A percentile compares a stretch with the other conserved stretches of the same genome.
Conservation (phyloP, 2,113 vertebrate species). For the Ranitomeya imitator region DNA sequence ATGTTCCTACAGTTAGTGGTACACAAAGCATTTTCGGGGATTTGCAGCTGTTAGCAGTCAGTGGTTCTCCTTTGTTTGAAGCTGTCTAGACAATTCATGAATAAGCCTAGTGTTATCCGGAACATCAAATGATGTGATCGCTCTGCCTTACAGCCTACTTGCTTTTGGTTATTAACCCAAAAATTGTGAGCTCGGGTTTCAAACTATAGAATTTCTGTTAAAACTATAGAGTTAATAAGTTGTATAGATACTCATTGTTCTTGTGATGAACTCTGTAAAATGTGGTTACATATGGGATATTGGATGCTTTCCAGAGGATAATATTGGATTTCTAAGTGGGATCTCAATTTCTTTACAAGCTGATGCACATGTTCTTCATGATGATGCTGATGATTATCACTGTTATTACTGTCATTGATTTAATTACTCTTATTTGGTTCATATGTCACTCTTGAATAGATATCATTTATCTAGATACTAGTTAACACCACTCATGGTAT, state of each 20-base stretch:
- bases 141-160: slow-evolving; percentile 9
- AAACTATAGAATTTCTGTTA: background rate
- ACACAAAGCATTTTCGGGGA: slow-evolving; percentile 4
- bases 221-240: background rate
- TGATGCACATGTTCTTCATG: background rate
- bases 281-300: background rate
- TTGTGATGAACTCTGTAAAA: background rate
- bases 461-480: no score
- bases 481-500: no score
- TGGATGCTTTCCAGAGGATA: background rate
- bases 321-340: background rate
- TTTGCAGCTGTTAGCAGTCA: slow-evolving; percentile 46
- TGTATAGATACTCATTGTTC: background rate
- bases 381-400: background rate
- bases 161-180: slow-evolving; percentile 7
- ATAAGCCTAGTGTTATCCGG: slow-evolving; percentile 44
- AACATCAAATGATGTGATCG: slow-evolving; percentile 40
- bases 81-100: slow-evolving; percentile 48
- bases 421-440: background rate
- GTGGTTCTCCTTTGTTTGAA: slow-evolving; percentile 46
- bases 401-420: background rate
- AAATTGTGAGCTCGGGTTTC: background rate
- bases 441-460: background rate
- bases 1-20: slow-evolving; percentile 31
- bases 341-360: background rate